These are phyloP conservation scores for Thomomys bottae DNA, from an alignment of 2,113 vertebrate genomes.

Conservation along the genomic window DNA sequence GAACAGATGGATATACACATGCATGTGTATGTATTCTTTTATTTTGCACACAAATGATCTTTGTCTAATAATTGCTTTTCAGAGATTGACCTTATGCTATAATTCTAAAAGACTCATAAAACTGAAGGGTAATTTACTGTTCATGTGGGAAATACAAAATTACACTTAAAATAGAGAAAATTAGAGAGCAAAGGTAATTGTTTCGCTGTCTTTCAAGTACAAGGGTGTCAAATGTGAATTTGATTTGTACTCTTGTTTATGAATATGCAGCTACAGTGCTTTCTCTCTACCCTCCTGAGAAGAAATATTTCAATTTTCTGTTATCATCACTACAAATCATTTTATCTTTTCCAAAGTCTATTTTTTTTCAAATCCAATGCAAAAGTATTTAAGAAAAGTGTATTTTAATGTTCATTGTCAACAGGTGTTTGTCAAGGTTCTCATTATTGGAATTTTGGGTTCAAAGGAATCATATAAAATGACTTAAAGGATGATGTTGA, in stretches of 20 bases:
- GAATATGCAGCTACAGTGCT: neutral
- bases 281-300: neutral
- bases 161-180: conserved; percentile 41
- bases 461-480: conserved; percentile 11
- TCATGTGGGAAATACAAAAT: conserved; percentile 21
- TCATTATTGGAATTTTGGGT: neutral
- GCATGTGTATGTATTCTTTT: too few species aligned
- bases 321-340: neutral
- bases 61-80: neutral
- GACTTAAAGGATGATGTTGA: neutral
- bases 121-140: conserved; percentile 13
- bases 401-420: conserved; percentile 29
- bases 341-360: conserved; percentile 3
- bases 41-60: neutral
- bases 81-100: neutral
- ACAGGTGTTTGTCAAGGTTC: neutral
- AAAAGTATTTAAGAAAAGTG: neutral
- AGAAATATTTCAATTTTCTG: neutral
- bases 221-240: conserved; percentile 2
- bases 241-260: neutral
- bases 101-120: conserved; percentile 35
- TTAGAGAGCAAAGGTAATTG: conserved; percentile 11
- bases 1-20: neutral
- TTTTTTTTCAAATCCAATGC: conserved; percentile 20
- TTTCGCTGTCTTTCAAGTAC: conserved; percentile 26